Conservation (phyloP, 2,888 invertebrate species). For the Dugesia japonica region DNA sequence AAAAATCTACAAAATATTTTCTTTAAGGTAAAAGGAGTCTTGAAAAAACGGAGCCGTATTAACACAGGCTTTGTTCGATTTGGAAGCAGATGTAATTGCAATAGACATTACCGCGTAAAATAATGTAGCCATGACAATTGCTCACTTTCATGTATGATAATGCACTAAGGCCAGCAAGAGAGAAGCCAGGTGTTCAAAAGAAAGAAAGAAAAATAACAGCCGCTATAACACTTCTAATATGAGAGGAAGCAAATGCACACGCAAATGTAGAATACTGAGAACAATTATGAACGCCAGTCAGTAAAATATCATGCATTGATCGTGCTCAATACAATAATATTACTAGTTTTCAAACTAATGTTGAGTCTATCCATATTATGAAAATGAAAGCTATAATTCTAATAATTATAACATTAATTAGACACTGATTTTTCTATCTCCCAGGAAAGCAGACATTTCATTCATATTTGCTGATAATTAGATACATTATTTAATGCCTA, state of each 20-base stretch:
- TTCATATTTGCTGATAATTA: background rate
- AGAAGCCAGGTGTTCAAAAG: conserved; percentile 17
- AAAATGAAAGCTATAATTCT: background rate
- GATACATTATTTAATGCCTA: background rate
- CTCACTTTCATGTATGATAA: conserved; percentile 10
- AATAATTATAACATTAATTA: conserved; percentile 11
- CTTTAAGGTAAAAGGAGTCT: background rate
- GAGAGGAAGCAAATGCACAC: conserved; percentile 20
- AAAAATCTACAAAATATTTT: background rate
- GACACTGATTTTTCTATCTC: background rate
- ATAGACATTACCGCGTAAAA: conserved; percentile 2
- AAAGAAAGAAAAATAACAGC: conserved; percentile 16
- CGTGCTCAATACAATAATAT: conserved; percentile 6
- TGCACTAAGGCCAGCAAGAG: background rate
- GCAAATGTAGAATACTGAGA: background rate
- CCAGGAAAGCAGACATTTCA: background rate
- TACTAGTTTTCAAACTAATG: background rate
- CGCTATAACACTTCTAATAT: conserved; percentile 1
- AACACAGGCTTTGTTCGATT: background rate
- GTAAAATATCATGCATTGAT: conserved; percentile 3
- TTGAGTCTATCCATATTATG: background rate
- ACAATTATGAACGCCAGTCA: background rate
- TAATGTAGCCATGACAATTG: conserved; percentile 15
- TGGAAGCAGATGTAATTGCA: background rate
- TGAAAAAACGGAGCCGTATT: background rate